These are phyloP conservation scores for Macquaria australasica DNA, from an alignment of 2,113 vertebrate species.

Conservation along the genomic window DNA sequence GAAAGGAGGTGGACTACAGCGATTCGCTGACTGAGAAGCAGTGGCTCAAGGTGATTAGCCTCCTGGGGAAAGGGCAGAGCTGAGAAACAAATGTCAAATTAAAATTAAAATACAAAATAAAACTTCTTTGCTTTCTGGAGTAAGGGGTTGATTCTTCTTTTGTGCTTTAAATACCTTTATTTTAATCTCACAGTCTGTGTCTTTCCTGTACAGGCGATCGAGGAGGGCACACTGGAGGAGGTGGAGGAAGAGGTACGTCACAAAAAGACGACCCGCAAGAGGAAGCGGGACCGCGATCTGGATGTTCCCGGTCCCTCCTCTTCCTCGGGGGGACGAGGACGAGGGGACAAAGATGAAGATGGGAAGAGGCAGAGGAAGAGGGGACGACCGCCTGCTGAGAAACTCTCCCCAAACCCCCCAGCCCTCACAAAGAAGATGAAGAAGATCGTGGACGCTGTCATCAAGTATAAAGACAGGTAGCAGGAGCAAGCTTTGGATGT, in stretches of 20 bases:
- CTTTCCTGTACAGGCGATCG: conserved; percentile 88
- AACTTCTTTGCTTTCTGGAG: background rate
- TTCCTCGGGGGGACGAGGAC: conserved; percentile 86
- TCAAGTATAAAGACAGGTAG: conserved; percentile 98
- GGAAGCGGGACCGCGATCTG: conserved; percentile 90
- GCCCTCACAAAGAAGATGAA: conserved; percentile 96
- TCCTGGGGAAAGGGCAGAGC: background rate
- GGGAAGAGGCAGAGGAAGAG: conserved; percentile 94
- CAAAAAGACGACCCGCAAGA: conserved; percentile 95
- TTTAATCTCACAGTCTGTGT: conserved; percentile 13
- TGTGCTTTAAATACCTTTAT: background rate
- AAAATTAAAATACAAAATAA: background rate
- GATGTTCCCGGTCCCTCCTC: conserved; percentile 87
- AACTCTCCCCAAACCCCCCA: conserved; percentile 93
- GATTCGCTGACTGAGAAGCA: conserved; percentile 98
- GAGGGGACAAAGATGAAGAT: conserved; percentile 89
- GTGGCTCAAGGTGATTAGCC: conserved; percentile 87
- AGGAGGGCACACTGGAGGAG: conserved; percentile 96
- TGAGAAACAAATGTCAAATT: background rate
- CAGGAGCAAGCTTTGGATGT: conserved; percentile 10
- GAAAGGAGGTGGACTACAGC: conserved; percentile 97
- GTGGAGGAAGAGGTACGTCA: conserved; percentile 96
- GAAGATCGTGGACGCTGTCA: conserved; percentile 94
- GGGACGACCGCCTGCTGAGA: conserved; percentile 92
- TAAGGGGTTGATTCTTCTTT: background rate